These are phyloP conservation scores for Epistrophella euchroma DNA, from an alignment of 2,888 invertebrate genomes.

Conservation along the genomic window DNA sequence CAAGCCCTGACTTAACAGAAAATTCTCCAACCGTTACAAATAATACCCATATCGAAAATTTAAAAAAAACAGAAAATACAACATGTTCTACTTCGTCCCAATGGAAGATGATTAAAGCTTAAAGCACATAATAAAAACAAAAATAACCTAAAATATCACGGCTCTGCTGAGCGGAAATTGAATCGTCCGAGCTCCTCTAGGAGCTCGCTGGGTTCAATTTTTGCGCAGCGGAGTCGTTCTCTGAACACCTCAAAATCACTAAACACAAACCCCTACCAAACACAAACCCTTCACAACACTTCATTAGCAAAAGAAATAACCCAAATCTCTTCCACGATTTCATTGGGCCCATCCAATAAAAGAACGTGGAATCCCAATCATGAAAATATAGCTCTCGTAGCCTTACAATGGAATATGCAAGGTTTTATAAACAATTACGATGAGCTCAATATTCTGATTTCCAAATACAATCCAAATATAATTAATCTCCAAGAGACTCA, in stretches of 20 bases:
- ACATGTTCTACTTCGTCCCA: not conserved
- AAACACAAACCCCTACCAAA: not conserved
- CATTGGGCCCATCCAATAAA: no score
- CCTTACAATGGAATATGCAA: no score
- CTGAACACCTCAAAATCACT: not conserved
- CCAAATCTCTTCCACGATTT: no score
- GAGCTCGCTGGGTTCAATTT: not conserved
- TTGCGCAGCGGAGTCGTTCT: not conserved
- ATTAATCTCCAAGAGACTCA: no score
- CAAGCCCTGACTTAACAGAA: not conserved
- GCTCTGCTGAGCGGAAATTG: slow-evolving; percentile 8
- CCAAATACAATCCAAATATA: no score
- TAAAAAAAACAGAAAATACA: no score
- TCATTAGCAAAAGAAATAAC: no score
- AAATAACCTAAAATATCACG: slow-evolving; percentile 1
- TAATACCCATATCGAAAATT: not conserved
- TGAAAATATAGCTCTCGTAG: no score
- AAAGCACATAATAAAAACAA: not conserved
- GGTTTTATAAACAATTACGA: no score
- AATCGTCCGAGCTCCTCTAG: not conserved
- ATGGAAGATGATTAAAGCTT: slow-evolving; percentile 4
- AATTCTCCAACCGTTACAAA: not conserved
- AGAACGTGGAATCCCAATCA: no score
- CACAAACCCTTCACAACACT: no score
- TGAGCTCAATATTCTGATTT: no score